phyloP scores from a whole-genome alignment of 2,888 invertebrate species.

The Dasysyrphus tricinctus region DNA sequence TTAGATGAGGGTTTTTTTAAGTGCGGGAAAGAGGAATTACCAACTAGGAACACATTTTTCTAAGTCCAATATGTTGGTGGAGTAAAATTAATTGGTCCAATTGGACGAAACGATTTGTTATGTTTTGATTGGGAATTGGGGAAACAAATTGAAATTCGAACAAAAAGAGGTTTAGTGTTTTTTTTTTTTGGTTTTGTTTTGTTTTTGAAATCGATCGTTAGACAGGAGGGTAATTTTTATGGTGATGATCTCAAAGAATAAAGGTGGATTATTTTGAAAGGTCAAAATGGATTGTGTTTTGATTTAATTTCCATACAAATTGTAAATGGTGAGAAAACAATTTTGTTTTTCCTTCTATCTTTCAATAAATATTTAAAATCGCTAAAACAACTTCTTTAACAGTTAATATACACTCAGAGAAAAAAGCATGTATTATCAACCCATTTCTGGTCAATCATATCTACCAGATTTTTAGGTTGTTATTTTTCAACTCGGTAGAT shows the following conservation, averaged over 20 bases:
- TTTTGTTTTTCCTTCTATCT: too few species aligned
- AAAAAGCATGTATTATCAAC: too few species aligned
- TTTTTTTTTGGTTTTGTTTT: not conserved
- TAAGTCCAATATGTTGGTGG: constrained; percentile 2
- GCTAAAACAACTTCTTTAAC: too few species aligned
- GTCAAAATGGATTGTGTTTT: constrained; percentile 11
- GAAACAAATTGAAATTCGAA: constrained; percentile 60
- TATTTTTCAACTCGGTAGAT: too few species aligned
- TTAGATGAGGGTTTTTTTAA: not conserved
- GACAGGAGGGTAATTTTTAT: not conserved
- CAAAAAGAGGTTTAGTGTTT: not conserved
- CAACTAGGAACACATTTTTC: not conserved
- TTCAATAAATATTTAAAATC: too few species aligned
- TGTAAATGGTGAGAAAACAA: too few species aligned
- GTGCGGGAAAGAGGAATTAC: constrained; percentile 21
- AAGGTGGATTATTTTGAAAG: constrained; percentile 10
- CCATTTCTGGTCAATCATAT: too few species aligned
- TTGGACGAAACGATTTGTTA: constrained; percentile 66
- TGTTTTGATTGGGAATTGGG: constrained; percentile 68
- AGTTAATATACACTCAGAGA: too few species aligned
- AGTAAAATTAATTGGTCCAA: constrained; percentile 66
- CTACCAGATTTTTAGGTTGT: too few species aligned
- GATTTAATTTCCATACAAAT: not conserved
- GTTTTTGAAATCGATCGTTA: constrained; percentile 2
- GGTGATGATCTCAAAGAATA: not conserved